Conservation (phyloP, 1,140 invertebrate species). For the Rhagoletis pomonella region DNA sequence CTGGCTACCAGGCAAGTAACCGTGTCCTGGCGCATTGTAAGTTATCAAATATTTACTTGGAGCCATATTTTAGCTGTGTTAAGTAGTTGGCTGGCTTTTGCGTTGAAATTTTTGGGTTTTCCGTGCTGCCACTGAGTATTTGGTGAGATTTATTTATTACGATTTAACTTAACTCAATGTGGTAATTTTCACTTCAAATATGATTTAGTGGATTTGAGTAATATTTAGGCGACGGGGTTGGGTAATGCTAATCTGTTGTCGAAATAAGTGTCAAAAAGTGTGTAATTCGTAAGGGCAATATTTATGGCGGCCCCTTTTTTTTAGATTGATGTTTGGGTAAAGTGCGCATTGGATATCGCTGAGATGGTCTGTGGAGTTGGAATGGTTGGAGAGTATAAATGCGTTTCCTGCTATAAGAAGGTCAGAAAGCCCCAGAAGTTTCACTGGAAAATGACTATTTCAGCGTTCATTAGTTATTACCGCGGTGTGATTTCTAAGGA, state of each 20-base stretch:
- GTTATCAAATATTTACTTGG: slow-evolving; percentile 49
- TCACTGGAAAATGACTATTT: too few relatives aligned
- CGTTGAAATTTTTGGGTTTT: not conserved
- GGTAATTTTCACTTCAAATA: slow-evolving; percentile 44
- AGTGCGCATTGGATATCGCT: too few relatives aligned
- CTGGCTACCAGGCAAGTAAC: not conserved
- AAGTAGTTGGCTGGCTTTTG: slow-evolving; percentile 24
- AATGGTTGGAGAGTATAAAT: too few relatives aligned
- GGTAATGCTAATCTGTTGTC: not conserved
- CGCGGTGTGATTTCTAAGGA: too few relatives aligned
- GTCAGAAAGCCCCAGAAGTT: too few relatives aligned
- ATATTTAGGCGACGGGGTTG: not conserved
- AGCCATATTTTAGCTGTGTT: slow-evolving; percentile 36
- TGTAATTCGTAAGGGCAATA: not conserved
- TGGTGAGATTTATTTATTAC: slow-evolving; percentile 8
- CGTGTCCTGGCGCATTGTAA: slow-evolving; percentile 23
- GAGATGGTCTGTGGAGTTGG: too few relatives aligned
- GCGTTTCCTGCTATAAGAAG: too few relatives aligned
- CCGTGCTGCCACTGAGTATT: not conserved
- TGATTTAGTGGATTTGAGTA: slow-evolving; percentile 20
- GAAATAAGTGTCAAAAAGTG: not conserved
- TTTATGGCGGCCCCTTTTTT: not conserved
- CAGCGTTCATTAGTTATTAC: too few relatives aligned
- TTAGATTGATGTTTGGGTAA: too few relatives aligned
- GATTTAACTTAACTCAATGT: slow-evolving; percentile 35